Base-by-base conservation (phyloP, 2,888 invertebrate species). In the Mylabris sibirica region DNA sequence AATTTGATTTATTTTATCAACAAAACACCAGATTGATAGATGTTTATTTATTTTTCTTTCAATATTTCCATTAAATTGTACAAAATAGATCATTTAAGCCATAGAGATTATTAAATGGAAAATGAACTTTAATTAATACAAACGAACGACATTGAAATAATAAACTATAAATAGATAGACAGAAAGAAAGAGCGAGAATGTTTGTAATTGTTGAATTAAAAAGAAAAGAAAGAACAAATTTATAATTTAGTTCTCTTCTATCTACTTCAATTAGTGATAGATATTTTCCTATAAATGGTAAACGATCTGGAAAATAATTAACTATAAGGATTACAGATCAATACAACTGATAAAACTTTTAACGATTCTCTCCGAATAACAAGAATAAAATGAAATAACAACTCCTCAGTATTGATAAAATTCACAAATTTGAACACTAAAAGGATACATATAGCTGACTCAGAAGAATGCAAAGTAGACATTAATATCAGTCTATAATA, bases 1-100 rank as follows among this genome's bases (percentile, higher is more conserved):
- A 60, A 30, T 60, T 8, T 61, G 38, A 61, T 61, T 61, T 61
- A 61, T 38, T 61, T 3, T 9, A 61, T 38, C 61, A 61, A 34
- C 61, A 61, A 67, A 57, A 59, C 30, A 64, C 64, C 60, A 44
- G 69, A 71, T 70, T 49, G 49, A 20, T 49, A 20, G 41, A 44
- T 6, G 17, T 44, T 14, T 38, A 14, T 38, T 38, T 38, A n/a
- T n/a, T 17, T 38, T 12, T 35, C 3, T 38, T 38, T 3, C 3
- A 38, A 14, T 3, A 38, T 38, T 38, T 38, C 38, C 38, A 38
- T 38, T 38, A 38, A 14, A 30, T 30, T 30, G 8, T 8, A 30
- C 5, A 30, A 30, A 30, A 30, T 14, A 44, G 5, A n/a, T 44
- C n/a, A n/a, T n/a, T 5, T 3, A 44, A 44, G 44, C 17, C 17